These are phyloP conservation scores for Sarcoramphus papa DNA, from an alignment of 2,797 vertebrate genomes.

Conservation along the genomic window DNA sequence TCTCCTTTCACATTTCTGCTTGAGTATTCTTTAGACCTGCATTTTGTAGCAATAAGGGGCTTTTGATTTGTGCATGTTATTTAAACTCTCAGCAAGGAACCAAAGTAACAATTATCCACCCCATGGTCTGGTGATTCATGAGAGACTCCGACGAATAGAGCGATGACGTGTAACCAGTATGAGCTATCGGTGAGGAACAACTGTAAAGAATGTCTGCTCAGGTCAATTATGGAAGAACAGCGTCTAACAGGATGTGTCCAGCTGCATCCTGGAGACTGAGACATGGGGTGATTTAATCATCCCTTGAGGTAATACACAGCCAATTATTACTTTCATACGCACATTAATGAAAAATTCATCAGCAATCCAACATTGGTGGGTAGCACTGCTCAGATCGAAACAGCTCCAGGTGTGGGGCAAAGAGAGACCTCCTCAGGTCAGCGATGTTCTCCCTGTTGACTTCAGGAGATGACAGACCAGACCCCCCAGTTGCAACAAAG, in stretches of 20 bases:
- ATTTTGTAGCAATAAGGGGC: background rate
- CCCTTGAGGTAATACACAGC: background rate
- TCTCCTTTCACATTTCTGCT: background rate
- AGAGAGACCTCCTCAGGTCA: background rate
- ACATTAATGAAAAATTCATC: background rate
- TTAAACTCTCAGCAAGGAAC: background rate
- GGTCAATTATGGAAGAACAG: background rate
- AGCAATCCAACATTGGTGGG: background rate
- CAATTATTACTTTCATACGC: background rate
- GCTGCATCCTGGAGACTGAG: background rate
- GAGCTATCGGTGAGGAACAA: background rate
- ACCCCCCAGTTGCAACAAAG: background rate
- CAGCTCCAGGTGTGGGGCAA: background rate
- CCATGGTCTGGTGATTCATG: background rate
- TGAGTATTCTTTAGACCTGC: background rate
- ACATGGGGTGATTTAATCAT: background rate
- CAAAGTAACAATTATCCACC: background rate
- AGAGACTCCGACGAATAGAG: background rate
- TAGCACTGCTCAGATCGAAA: background rate
- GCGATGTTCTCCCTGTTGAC: background rate
- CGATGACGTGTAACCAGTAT: fast-evolving
- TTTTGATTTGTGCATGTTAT: background rate
- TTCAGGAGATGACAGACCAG: background rate
- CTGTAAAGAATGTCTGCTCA: background rate
- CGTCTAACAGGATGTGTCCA: background rate